Conservation (phyloP, 2,113 vertebrate species). For the Ranitomeya variabilis region DNA sequence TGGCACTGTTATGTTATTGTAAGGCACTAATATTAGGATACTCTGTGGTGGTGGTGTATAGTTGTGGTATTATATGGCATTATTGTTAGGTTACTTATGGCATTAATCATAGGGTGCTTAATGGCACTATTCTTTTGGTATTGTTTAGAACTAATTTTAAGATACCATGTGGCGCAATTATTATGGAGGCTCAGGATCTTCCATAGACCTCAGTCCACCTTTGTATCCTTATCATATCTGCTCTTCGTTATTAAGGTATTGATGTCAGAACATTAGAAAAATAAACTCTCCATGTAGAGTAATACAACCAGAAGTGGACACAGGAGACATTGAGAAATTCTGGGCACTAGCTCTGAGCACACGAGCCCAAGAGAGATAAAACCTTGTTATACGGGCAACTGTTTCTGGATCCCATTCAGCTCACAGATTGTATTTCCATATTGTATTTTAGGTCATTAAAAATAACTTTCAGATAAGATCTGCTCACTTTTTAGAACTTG, state of each 20-base stretch:
- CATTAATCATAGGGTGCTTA: too few species aligned
- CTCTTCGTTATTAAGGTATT: background rate
- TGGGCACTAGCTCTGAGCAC: background rate
- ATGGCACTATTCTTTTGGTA: background rate
- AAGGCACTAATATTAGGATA: background rate
- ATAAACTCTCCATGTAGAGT: too few species aligned
- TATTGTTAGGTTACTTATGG: too few species aligned
- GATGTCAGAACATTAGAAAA: background rate
- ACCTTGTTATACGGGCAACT: background rate
- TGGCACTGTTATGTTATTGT: background rate
- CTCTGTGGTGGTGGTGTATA: background rate
- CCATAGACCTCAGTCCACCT: background rate
- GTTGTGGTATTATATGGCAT: too few species aligned
- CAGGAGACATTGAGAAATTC: constrained; percentile 31
- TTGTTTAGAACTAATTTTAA: background rate
- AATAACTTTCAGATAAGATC: too few species aligned
- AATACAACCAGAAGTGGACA: background rate
- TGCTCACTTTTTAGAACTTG: background rate
- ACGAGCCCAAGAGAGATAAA: background rate
- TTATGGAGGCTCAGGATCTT: background rate
- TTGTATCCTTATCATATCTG: background rate
- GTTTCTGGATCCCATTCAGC: constrained; percentile 31
- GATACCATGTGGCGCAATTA: background rate
- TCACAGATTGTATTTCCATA: background rate
- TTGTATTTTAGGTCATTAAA: background rate